These are phyloP conservation scores for Lepidocolaptes lacrymiger DNA, from an alignment of 2,797 vertebrate genomes.

Conservation along the genomic window DNA sequence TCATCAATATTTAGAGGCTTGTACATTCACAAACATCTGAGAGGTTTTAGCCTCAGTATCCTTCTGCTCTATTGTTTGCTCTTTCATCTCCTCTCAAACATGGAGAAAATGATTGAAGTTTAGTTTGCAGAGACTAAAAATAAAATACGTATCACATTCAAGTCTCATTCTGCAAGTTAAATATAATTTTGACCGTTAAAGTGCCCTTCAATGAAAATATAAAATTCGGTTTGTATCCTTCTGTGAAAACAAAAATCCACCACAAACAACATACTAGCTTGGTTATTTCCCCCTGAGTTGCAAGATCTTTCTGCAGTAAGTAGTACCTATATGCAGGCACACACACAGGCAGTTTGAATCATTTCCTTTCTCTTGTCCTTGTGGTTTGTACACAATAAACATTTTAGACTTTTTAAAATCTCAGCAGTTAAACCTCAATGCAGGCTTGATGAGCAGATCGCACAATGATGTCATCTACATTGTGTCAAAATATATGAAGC, in stretches of 20 bases:
- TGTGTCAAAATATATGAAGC: background rate
- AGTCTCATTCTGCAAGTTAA: slow-evolving; percentile 20
- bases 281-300: background rate
- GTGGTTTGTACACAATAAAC: background rate
- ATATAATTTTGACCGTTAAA: background rate
- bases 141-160: background rate
- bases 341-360: background rate
- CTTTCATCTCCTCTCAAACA: background rate
- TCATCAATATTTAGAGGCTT: slow-evolving; percentile 42
- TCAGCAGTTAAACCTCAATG: background rate
- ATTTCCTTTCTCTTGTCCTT: background rate
- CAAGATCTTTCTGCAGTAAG: background rate
- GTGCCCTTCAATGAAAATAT: background rate
- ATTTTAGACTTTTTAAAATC: background rate
- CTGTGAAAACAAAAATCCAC: background rate
- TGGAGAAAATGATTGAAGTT: slow-evolving; percentile 17
- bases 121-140: slow-evolving; percentile 21
- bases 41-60: background rate
- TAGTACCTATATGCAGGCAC: background rate
- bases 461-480: background rate
- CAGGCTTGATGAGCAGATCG: background rate
- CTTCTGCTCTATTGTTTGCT: slow-evolving; percentile 18
- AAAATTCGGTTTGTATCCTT: background rate
- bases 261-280: background rate
- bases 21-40: slow-evolving; percentile 27